These are phyloP conservation scores for Solea senegalensis DNA, from an alignment of 2,113 vertebrate species.

Conservation along the genomic window DNA sequence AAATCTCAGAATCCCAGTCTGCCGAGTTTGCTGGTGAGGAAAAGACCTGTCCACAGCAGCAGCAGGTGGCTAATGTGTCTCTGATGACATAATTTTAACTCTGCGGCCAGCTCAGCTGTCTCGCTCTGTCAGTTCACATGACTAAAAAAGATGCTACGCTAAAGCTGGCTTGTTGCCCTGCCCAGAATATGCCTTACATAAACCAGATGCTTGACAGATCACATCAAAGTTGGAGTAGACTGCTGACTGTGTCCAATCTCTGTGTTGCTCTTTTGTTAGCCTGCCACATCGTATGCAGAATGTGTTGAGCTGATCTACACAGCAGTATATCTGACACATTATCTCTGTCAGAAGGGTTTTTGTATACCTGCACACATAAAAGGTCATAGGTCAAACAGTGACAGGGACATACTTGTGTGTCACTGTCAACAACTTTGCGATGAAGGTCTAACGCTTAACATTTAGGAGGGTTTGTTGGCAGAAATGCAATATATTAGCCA, in stretches of 20 bases:
- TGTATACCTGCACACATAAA: not conserved
- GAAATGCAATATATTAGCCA: too few species aligned
- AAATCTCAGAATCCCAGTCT: constrained; percentile 16
- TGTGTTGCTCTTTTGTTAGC: constrained; percentile 31
- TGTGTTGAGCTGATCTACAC: constrained; percentile 32
- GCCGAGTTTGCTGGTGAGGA: constrained; percentile 21
- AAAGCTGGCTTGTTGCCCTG: constrained; percentile 25
- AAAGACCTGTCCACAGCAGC: constrained; percentile 18
- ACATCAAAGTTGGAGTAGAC: constrained; percentile 44
- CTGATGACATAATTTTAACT: constrained; percentile 34
- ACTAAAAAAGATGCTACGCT: constrained; percentile 23
- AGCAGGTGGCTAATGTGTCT: constrained; percentile 63
- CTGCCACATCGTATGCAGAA: constrained; percentile 38
- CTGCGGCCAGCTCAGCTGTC: constrained; percentile 48
- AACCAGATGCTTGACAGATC: constrained; percentile 50
- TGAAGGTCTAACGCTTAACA: too few species aligned
- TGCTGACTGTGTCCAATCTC: constrained; percentile 29
- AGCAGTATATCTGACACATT: not conserved
- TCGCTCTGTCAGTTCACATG: constrained; percentile 29
- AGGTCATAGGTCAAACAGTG: not conserved
- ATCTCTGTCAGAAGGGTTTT: not conserved
- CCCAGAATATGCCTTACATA: constrained; percentile 29
- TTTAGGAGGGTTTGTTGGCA: too few species aligned
- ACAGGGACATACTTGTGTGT: not conserved
- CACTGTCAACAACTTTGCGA: too few species aligned